These are phyloP conservation scores for Cliona cf. orientalis DNA, from an alignment of 37 sponge, comb jelly and placozoan species.

Conservation along the genomic window DNA sequence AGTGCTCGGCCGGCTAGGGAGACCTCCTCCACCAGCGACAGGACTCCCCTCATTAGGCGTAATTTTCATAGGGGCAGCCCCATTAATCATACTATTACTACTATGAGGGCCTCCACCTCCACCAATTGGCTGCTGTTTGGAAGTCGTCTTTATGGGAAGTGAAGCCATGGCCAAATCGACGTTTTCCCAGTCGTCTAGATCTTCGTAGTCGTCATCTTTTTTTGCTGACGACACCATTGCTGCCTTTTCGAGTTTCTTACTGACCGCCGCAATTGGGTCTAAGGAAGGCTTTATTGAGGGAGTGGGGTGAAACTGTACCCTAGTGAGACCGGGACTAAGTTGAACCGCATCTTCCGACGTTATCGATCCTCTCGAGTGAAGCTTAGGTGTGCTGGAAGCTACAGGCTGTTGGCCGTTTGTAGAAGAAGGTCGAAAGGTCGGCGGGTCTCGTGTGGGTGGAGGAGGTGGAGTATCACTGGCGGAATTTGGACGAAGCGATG, in stretches of 20 bases:
- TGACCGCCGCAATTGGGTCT: too few species aligned
- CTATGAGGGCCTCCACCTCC: too few species aligned
- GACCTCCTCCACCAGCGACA: neutral
- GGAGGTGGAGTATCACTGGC: neutral
- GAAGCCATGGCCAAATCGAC: neutral
- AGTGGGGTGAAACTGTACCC: neutral
- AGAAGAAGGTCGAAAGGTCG: neutral
- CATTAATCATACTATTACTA: too few species aligned
- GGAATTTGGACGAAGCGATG: neutral
- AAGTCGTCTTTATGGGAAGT: too few species aligned
- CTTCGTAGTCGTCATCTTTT: too few species aligned
- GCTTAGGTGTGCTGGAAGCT: slow-evolving; percentile 19
- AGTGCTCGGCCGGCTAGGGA: neutral
- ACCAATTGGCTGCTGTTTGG: too few species aligned
- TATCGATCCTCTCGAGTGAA: neutral
- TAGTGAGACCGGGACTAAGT: neutral
- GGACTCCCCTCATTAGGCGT: neutral
- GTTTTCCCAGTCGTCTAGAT: neutral
- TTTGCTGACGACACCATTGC: slow-evolving; percentile 2
- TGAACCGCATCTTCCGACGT: neutral
- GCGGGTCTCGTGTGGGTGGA: neutral
- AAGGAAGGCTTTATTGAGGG: neutral
- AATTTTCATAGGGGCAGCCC: too few species aligned
- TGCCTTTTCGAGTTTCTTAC: neutral
- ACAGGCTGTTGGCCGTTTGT: neutral